Evolutionary conservation across 2,113 vertebrate genomes (phyloP), one percentile per base, ranked within the genome.

Genomic region (Microcebus murinus): DNA sequence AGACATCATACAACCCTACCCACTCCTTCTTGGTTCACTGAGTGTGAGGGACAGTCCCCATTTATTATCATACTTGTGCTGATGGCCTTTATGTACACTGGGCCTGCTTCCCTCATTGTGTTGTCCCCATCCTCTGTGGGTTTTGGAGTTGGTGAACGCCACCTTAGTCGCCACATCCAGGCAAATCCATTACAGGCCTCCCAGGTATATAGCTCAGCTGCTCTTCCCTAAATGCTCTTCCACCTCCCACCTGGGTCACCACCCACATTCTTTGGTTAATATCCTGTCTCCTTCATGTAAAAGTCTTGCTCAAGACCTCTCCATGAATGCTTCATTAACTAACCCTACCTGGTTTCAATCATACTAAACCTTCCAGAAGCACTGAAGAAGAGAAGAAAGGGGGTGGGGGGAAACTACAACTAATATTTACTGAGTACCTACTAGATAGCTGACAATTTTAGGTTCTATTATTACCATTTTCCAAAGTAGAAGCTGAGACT

Each of bases 401-500:
- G 42, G 42, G 42, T 42, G 42, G 42, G 42, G 39, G 29, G 4
- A 77, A 7, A 77, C 29, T 50, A 59, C 50, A 68, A 31, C 9
- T n/a, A 45, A 10, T 11, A 81, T 81, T 80, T 94, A 42, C 31
- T 63, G 61, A 63, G 12, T 87, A n/a, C 42, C 27, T 86, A 8
- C 25, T 74, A 52, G 59, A 57, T 29, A 48, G 29, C 29, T 59
- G 70, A 36, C 63, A 91, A 10, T 86, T 68, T 86, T 39, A 96
- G 34, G 7, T 82, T 91, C 50, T 70, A 6, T 39, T 61, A 45
- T 80, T 36, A 42, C 18, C 42, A 71, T 82, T 70, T 95, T 59
- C 71, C 23, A 79, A 87, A 86, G 67, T 42, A 95, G 55, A 89
- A 79, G 73, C 34, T 87, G 80, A 94, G 71, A 48, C 36, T 70